Conservation (phyloP, 2,797 vertebrate genomes). For the Pangasius sanitwongsei region DNA sequence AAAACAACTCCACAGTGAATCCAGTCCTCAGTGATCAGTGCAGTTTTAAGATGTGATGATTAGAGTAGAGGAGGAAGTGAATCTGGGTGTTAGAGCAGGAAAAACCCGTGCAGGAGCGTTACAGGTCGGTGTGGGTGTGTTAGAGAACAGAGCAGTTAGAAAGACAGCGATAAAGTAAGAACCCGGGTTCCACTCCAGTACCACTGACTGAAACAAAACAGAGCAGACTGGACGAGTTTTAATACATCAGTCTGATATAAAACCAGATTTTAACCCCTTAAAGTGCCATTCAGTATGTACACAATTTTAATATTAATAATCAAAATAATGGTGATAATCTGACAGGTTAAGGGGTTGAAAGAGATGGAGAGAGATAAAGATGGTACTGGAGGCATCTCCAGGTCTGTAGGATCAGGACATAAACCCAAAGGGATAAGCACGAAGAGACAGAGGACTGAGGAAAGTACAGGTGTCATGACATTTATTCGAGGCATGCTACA, state of each 20-base stretch:
- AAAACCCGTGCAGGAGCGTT: background rate
- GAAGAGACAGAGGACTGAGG: slow-evolving; percentile 77
- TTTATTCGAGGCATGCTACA: slow-evolving; percentile 87
- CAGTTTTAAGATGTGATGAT: background rate
- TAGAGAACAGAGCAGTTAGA: slow-evolving; percentile 43
- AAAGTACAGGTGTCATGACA: slow-evolving; percentile 78
- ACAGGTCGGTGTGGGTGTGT: background rate
- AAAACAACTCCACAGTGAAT: background rate
- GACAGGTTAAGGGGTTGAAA: background rate
- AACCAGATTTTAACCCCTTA: background rate
- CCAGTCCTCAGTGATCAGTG: background rate
- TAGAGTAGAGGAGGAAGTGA: background rate
- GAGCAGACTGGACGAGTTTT: background rate
- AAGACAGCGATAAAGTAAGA: slow-evolving; percentile 35
- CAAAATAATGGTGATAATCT: background rate
- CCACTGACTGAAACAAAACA: background rate
- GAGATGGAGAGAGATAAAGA: background rate
- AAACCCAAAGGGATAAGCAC: slow-evolving; percentile 70
- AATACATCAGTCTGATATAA: background rate
- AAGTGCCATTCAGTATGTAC: background rate
- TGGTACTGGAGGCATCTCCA: slow-evolving; percentile 27
- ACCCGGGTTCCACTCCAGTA: slow-evolving; percentile 25
- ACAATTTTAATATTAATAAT: background rate
- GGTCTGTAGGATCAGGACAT: slow-evolving; percentile 19
- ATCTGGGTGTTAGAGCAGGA: background rate